phyloP scores from a whole-genome alignment of 2,888 invertebrate species.

The Stenichneumon culpator region DNA sequence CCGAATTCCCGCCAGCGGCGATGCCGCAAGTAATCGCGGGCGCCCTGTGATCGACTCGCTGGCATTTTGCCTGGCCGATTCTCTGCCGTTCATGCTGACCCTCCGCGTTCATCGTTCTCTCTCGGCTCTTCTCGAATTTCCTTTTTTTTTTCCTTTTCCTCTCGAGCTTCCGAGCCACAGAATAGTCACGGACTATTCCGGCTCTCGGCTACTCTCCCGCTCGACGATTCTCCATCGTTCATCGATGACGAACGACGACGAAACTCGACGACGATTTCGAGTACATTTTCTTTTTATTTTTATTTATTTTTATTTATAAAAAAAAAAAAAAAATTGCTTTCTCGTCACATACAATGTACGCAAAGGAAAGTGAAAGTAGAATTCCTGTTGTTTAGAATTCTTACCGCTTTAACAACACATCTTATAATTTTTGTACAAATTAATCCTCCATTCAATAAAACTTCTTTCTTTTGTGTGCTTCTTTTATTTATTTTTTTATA shows the following conservation, averaged over 20 bases:
- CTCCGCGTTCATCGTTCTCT: constrained; percentile 80
- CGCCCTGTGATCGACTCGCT: constrained; percentile 68
- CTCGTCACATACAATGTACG: not conserved
- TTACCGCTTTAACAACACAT: not conserved
- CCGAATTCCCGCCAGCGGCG: constrained; percentile 44
- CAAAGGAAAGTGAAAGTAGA: too few species aligned
- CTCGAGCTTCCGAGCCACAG: constrained; percentile 50
- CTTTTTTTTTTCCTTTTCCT: constrained; percentile 42
- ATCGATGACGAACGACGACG: constrained; percentile 14
- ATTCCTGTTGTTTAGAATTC: not conserved
- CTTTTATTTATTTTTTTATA: not conserved
- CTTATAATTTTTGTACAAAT: not conserved
- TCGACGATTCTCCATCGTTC: constrained; percentile 45
- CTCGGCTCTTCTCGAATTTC: constrained; percentile 60
- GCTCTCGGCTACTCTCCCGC: constrained; percentile 50
- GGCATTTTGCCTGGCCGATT: constrained; percentile 73
- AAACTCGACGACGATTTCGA: constrained; percentile 26
- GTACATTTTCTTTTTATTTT: not conserved
- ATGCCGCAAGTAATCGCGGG: constrained; percentile 32
- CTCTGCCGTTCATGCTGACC: constrained; percentile 78
- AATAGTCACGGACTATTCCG: constrained; percentile 63
- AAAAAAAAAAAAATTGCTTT: not conserved
- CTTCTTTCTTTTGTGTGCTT: not conserved
- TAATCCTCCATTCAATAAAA: not conserved
- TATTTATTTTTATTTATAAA: not conserved